Base-by-base conservation (phyloP, 2,888 invertebrate genomes). In the Entomobrya proxima region DNA sequence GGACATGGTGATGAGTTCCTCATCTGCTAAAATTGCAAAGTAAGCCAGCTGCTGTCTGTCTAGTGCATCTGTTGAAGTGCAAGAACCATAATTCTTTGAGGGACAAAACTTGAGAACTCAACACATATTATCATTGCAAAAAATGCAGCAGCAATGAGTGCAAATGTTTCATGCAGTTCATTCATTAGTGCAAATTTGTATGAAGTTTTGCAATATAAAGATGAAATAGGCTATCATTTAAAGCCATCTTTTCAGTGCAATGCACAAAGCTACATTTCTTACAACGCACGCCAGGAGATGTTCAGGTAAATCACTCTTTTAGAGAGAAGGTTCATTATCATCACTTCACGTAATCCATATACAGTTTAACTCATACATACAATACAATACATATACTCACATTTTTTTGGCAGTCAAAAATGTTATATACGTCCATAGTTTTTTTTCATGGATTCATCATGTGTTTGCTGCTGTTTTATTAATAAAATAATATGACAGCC, bases 241-340 rank as follows among this genome's bases (percentile, higher is more conserved):
- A 82, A 78, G 74, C 47, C 86, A 86, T 86, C 86, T 86, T 86
- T 61, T 55, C 82, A 81, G 86, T 72, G 64, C 50, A 69, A 27
- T 82, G 82, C 77, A 78, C 86, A 82, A 86, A 77, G 85, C 85
- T 79, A 55, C 27, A 72, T 72, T n/a, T 58, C 40, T 18, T 2
- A 4, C 21, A 21, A 21, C 24, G n/a, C 15, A 47, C 47, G 11
- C 27, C 21, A 52, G 2, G 21, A n/a, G 32, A 58, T 58, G 58
- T n/a, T 58, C 58, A 58, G 58, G 30, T 58, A 52, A 58, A 30
- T 7, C 32, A 58, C 9, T 15, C 32, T 9, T 15, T n/a, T 3
- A 9, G 13, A 35, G 37, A 44, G 44, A 44, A n/a, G 40, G 67
- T 67, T 35, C 37, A 67, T 37, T 67, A 67, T 67, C 35, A 13